phyloP scores from a whole-genome alignment of 2,797 vertebrate genomes.

The Gouania willdenowi region DNA sequence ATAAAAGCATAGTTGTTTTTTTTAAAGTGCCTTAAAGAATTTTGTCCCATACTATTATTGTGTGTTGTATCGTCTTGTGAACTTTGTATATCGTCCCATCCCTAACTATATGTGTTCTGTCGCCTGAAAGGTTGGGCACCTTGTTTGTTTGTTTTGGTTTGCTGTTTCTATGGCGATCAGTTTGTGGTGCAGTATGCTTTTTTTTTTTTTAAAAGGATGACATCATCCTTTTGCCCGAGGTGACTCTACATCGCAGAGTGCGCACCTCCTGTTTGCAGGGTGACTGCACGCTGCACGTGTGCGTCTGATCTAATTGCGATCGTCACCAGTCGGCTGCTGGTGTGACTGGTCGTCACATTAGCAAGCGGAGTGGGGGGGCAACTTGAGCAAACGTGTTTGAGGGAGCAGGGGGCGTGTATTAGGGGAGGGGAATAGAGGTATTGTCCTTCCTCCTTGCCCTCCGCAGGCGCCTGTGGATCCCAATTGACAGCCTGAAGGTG shows the following conservation, averaged over 20 bases:
- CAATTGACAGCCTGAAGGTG: slow-evolving; percentile 82
- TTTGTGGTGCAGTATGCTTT: slow-evolving; percentile 47
- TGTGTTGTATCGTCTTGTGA: too few species aligned
- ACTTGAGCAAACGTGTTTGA: slow-evolving; percentile 37
- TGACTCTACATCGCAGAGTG: slow-evolving; percentile 21
- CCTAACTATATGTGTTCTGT: too few species aligned
- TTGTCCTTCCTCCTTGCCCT: slow-evolving; percentile 74
- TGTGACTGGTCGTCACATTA: too few species aligned
- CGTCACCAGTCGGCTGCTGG: slow-evolving; percentile 56
- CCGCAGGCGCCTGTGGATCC: slow-evolving; percentile 73
- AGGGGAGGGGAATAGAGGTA: slow-evolving; percentile 62
- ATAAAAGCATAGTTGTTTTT: too few species aligned
- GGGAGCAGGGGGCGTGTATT: slow-evolving; percentile 54
- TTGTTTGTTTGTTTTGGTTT: neutral
- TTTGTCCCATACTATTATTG: too few species aligned
- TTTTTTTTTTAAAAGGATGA: slow-evolving; percentile 40
- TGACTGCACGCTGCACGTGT: slow-evolving; percentile 31
- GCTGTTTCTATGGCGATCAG: neutral
- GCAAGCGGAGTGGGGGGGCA: slow-evolving; percentile 5
- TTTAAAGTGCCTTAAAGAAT: too few species aligned
- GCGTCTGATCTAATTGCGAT: too few species aligned
- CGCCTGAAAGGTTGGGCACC: neutral
- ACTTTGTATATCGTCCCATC: too few species aligned
- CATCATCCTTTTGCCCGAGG: slow-evolving; percentile 43
- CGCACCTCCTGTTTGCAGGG: slow-evolving; percentile 21